Conservation (phyloP, 2,797 vertebrate genomes). For the Macroramphosus scolopax region DNA sequence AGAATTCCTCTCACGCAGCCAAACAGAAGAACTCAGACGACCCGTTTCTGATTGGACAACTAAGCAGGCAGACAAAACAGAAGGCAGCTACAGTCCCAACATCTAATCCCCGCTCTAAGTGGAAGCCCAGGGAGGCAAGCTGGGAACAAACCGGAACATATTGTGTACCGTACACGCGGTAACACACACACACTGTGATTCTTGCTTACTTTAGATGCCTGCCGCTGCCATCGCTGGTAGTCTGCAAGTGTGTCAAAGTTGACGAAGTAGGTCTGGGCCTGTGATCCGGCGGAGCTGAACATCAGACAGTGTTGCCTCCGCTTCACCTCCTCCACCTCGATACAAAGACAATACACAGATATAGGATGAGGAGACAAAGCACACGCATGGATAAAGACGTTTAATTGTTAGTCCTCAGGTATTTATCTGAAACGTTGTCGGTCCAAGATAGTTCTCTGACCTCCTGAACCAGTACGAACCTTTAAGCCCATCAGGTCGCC, state of each 20-base stretch:
- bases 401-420: no score
- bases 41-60: conserved; percentile 25
- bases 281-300: conserved; percentile 91
- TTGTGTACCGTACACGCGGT: conserved; percentile 7
- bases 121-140: conserved; percentile 6
- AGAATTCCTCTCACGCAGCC: conserved; percentile 22
- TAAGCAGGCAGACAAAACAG: no score
- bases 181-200: conserved; percentile 15
- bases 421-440: no score
- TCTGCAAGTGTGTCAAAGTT: conserved; percentile 90
- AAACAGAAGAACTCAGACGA: conserved; percentile 29
- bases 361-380: conserved; percentile 8
- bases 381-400: conserved; percentile 1
- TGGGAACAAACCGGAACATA: conserved; percentile 19
- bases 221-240: conserved; percentile 92
- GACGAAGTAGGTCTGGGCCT: conserved; percentile 91
- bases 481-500: no score
- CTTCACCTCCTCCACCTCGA: conserved; percentile 91
- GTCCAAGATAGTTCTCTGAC: no score
- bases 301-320: conserved; percentile 88
- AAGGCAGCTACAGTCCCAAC: no score
- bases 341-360: conserved; percentile 26
- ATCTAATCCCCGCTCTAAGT: neutral
- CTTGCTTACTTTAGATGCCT: conserved; percentile 88
- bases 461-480: no score